phyloP scores from a whole-genome alignment of 30 jellyfish, hydroid and myxozoan genomes.

The Sanderia malayensis region DNA sequence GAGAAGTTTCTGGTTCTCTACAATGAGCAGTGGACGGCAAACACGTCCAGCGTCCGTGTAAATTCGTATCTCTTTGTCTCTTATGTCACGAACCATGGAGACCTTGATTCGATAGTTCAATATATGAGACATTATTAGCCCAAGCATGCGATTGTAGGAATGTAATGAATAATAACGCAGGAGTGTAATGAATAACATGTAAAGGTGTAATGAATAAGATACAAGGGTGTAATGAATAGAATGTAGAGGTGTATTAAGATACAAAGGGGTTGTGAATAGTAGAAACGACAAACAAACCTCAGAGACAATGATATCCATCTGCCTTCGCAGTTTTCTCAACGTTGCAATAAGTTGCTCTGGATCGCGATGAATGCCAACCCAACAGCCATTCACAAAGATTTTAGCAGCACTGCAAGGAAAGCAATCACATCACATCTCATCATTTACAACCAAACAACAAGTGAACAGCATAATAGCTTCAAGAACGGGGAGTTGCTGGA shows the following conservation, averaged over 20 bases:
- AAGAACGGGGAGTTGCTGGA: too few relatives aligned
- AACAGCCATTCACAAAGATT: constrained; percentile 97
- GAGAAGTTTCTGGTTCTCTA: constrained; percentile 91
- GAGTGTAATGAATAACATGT: too few relatives aligned
- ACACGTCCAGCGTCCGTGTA: constrained; percentile 99
- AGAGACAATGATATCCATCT: constrained; percentile 98
- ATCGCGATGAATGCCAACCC: constrained; percentile 99
- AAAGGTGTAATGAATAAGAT: too few relatives aligned
- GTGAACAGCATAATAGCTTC: too few relatives aligned
- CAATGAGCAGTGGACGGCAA: constrained; percentile 98
- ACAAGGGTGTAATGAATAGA: too few relatives aligned
- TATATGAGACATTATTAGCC: too few relatives aligned
- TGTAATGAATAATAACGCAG: too few relatives aligned
- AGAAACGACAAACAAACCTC: constrained; percentile 60
- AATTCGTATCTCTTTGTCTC: constrained; percentile 96
- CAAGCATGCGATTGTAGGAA: too few relatives aligned
- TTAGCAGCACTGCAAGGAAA: constrained; percentile 84
- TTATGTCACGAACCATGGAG: constrained; percentile 98
- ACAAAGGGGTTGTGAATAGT: neutral
- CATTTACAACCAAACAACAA: too few relatives aligned
- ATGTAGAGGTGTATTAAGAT: too few relatives aligned
- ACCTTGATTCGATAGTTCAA: too few relatives aligned
- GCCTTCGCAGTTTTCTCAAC: constrained; percentile 91
- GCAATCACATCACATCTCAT: too few relatives aligned
- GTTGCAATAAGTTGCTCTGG: constrained; percentile 96